A percentile compares a stretch with the other conserved stretches of the same genome.
Conservation (phyloP, 2,797 vertebrate genomes). For the Brachymystax lenok region DNA sequence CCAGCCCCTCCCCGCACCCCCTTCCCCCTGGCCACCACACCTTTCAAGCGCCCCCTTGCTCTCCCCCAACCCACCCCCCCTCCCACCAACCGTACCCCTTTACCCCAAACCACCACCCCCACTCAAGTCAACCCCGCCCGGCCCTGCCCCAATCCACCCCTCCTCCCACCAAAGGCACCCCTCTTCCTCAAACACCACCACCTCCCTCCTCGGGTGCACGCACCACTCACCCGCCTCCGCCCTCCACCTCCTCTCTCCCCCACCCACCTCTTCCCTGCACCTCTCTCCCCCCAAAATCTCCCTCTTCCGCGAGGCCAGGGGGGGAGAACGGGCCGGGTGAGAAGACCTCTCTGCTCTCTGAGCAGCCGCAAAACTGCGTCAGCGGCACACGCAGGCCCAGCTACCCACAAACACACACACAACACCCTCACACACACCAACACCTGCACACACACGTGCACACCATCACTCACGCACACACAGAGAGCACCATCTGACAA, state of each 20-base stretch:
- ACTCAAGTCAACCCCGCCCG: neutral
- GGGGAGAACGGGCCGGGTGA: conserved; percentile 73
- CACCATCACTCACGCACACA: conserved; percentile 70
- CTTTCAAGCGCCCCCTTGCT: conserved; percentile 49
- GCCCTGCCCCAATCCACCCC: conserved; percentile 24
- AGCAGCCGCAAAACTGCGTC: conserved; percentile 83
- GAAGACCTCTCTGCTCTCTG: conserved; percentile 84
- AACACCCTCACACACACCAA: conserved; percentile 24
- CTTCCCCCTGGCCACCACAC: conserved; percentile 43
- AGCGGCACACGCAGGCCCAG: conserved; percentile 61
- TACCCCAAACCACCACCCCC: neutral
- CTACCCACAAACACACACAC: conserved; percentile 57
- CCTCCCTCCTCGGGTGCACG: conserved; percentile 19
- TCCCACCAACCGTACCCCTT: conserved; percentile 37
- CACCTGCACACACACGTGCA: conserved; percentile 46
- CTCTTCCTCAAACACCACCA: neutral
- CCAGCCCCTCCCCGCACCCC: conserved; percentile 38
- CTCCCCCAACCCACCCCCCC: conserved; percentile 49
- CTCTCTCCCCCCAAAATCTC: conserved; percentile 36
- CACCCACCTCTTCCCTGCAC: conserved; percentile 21
- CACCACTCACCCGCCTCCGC: conserved; percentile 35
- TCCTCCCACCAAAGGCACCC: conserved; percentile 2
- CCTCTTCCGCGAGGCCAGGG: conserved; percentile 54
- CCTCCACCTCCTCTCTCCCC: conserved; percentile 42
- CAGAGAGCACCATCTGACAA: conserved; percentile 87